A percentile compares a stretch with the other conserved stretches of the same genome.
These are phyloP conservation scores for Notodonta dromedarius DNA, from an alignment of 2,888 invertebrate species.

Conservation along the genomic window DNA sequence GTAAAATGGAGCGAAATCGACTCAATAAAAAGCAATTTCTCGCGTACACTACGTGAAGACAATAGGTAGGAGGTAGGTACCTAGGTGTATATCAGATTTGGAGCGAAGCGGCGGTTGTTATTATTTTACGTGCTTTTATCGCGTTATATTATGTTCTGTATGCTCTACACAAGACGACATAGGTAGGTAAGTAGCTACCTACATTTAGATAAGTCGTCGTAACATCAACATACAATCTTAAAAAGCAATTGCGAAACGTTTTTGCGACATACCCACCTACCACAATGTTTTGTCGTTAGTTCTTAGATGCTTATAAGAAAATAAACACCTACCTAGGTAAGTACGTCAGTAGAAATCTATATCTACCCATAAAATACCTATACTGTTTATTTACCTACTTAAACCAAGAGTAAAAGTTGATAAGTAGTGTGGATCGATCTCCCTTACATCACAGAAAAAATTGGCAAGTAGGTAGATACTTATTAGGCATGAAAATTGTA, in stretches of 20 bases:
- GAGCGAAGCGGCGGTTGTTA: neutral
- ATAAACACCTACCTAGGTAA: too few species aligned
- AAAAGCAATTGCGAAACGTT: neutral
- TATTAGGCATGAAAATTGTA: too few species aligned
- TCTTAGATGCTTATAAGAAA: too few species aligned
- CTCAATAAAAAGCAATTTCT: slow-evolving; percentile 4
- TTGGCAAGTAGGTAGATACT: too few species aligned
- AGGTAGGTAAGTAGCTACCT: neutral
- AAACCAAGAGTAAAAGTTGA: too few species aligned
- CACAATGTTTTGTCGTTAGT: too few species aligned
- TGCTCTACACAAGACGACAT: slow-evolving; percentile 2
- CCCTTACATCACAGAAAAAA: too few species aligned
- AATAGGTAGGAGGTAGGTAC: neutral
- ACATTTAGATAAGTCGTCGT: slow-evolving; percentile 8
- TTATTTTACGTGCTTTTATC: slow-evolving; percentile 9
- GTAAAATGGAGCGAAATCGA: neutral
- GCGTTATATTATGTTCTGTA: slow-evolving; percentile 8
- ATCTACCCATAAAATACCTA: too few species aligned
- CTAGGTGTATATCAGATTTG: neutral
- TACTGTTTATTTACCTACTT: too few species aligned
- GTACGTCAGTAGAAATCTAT: too few species aligned
- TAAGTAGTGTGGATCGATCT: too few species aligned
- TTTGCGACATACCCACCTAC: too few species aligned
- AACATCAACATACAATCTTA: neutral
- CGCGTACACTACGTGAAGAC: neutral